Conservation (phyloP, 92 coral and sea anemone species). For the Paramuricea clavata region DNA sequence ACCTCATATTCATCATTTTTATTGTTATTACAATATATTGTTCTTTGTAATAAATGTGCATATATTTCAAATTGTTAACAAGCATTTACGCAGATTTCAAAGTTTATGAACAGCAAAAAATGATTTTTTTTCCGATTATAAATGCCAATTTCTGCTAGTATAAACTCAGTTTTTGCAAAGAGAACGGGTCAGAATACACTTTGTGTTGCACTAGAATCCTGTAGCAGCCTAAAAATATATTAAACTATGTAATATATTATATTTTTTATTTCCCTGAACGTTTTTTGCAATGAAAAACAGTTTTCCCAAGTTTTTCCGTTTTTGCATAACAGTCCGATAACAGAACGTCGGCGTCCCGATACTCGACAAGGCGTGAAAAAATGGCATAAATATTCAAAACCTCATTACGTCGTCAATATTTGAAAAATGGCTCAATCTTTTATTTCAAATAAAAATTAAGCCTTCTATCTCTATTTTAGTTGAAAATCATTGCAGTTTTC, state of each 20-base stretch:
- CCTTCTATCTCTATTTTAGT: not conserved
- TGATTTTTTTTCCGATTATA: too few relatives aligned
- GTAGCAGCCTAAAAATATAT: too few relatives aligned
- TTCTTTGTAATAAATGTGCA: not conserved
- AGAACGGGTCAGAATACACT: too few relatives aligned
- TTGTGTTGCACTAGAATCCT: too few relatives aligned
- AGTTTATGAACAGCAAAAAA: too few relatives aligned
- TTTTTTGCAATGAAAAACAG: not conserved
- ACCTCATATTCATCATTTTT: not conserved
- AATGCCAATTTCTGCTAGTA: too few relatives aligned
- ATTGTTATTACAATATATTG: not conserved
- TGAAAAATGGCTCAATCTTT: not conserved
- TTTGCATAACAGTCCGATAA: not conserved
- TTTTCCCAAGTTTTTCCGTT: not conserved
- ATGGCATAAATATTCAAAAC: not conserved
- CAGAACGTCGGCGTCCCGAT: not conserved
- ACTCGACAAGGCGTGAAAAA: not conserved
- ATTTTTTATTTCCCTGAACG: not conserved
- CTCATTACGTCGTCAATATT: not conserved
- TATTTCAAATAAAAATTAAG: not conserved
- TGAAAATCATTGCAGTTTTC: not conserved
- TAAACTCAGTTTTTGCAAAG: too few relatives aligned
- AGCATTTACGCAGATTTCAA: too few relatives aligned
- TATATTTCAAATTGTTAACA: not conserved
- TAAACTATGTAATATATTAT: too few relatives aligned